phyloP scores from a whole-genome alignment of 1,140 invertebrate genomes.

The Brachionus rubens region DNA sequence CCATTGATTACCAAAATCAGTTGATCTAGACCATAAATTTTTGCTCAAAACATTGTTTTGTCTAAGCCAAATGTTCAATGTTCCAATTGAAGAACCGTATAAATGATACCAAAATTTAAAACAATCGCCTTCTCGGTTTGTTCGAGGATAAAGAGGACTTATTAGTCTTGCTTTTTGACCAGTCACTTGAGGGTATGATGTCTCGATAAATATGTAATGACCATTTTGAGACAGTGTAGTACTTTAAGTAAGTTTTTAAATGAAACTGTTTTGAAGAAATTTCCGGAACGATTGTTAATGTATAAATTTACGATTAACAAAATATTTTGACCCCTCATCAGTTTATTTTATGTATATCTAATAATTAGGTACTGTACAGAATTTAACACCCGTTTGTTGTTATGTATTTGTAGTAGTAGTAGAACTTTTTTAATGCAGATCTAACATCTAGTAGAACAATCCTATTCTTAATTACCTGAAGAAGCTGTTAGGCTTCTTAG shows the following conservation, averaged over 20 bases:
- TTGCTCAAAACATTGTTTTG: constrained; percentile 31
- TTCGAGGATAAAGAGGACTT: constrained; percentile 48
- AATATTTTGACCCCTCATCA: too few species aligned
- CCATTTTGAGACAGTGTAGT: constrained; percentile 54
- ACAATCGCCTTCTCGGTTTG: not conserved
- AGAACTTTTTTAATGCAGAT: too few species aligned
- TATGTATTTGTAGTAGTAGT: too few species aligned
- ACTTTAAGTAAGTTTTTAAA: constrained; percentile 53
- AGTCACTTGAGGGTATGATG: constrained; percentile 49
- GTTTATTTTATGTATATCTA: too few species aligned
- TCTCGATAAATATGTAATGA: constrained; percentile 52
- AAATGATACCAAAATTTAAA: constrained; percentile 47
- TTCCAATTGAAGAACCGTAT: constrained; percentile 46
- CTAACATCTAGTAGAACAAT: too few species aligned
- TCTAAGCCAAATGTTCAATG: constrained; percentile 18
- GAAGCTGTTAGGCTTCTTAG: too few species aligned
- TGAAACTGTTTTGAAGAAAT: constrained; percentile 44
- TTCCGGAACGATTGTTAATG: too few species aligned
- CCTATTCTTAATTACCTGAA: too few species aligned
- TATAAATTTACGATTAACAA: too few species aligned
- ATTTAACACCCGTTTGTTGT: too few species aligned
- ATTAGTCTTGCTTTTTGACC: constrained; percentile 54
- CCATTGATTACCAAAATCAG: constrained; percentile 42
- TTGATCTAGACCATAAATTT: constrained; percentile 19
- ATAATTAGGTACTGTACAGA: too few species aligned